Evolutionary conservation across 2,888 invertebrate species (phyloP).

Genomic region (Agrotis ipsilon): DNA sequence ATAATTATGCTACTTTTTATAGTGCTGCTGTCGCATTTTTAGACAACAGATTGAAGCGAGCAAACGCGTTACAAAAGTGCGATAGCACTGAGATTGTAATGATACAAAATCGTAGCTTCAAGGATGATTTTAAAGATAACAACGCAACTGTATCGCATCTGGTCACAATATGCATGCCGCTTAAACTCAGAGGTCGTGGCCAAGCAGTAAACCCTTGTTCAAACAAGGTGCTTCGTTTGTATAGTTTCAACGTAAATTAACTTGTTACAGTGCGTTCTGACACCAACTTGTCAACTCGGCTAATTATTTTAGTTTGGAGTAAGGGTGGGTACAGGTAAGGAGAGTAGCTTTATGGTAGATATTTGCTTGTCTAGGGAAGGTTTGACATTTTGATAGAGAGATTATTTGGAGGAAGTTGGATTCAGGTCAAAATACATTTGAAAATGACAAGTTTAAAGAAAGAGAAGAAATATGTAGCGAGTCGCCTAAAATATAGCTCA

Average conservation of each 20-base stretch:
- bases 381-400: slow-evolving; percentile 14
- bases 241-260: slow-evolving; percentile 76
- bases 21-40: no score
- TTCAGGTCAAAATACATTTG: not conserved
- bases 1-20: no score
- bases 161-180: not conserved
- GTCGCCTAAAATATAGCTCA: no score
- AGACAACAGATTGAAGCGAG: no score
- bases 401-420: not conserved
- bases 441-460: no score
- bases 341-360: slow-evolving; percentile 16
- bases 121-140: no score
- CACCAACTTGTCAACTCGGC: slow-evolving; percentile 73
- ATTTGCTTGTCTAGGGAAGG: slow-evolving; percentile 6
- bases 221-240: slow-evolving; percentile 72
- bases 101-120: no score
- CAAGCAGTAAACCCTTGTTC: slow-evolving; percentile 48
- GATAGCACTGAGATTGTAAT: no score
- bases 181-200: not conserved
- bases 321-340: slow-evolving; percentile 46
- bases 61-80: no score
- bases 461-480: no score
- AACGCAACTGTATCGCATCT: no score
- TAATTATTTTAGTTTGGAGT: slow-evolving; percentile 75
- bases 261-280: slow-evolving; percentile 70